Conservation (phyloP, 2,113 vertebrate species). For the Scalopus aquaticus region DNA sequence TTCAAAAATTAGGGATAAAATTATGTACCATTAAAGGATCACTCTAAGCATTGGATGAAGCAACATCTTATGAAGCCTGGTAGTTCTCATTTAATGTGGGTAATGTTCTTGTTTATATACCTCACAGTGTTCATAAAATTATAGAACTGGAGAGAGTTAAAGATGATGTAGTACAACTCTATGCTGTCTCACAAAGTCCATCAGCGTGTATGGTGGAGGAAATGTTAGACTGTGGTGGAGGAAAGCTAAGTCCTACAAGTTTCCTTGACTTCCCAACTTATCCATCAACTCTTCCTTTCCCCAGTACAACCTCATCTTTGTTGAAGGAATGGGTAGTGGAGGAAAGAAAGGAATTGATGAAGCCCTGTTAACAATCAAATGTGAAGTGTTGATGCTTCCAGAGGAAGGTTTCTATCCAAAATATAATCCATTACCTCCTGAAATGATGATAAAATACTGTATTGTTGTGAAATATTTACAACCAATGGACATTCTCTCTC, state of each 20-base stretch:
- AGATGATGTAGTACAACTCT: neutral
- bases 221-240: neutral
- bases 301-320: neutral
- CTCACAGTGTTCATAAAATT: neutral
- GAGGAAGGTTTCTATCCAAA: neutral
- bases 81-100: neutral
- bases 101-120: neutral
- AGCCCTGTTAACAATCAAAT: neutral
- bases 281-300: neutral
- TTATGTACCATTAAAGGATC: neutral
- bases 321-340: neutral
- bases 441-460: neutral
- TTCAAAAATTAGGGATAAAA: conserved; percentile 32
- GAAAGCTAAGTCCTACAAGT: neutral
- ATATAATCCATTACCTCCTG: neutral
- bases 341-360: neutral
- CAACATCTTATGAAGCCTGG: neutral
- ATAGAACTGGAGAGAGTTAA: neutral
- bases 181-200: neutral
- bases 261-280: neutral
- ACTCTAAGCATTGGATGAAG: neutral
- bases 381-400: neutral
- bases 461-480: neutral
- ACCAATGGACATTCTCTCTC: neutral
- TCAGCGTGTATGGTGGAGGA: neutral